Evolutionary conservation across 2,888 invertebrate genomes (phyloP), one percentile per base, ranked within the genome.

Genomic region (Lypha dubia): DNA sequence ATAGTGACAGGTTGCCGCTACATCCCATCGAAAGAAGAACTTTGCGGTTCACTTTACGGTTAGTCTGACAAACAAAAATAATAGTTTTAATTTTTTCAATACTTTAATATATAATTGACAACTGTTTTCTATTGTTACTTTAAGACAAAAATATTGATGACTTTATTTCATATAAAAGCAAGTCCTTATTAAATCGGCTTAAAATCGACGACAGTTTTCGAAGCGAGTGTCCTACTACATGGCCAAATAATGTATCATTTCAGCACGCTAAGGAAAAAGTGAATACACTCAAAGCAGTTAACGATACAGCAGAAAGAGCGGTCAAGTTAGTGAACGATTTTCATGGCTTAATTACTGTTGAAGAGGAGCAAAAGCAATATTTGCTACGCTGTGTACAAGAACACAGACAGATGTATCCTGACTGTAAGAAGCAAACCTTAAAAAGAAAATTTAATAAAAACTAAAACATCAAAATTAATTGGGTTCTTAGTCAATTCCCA

Each of bases 281-380:
- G 5, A 24, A 63, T 22, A 63, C 15, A 22, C 9, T n/a, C 0
- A 28, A n/a, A 28, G 28, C 65, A 46, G 17, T 65, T 32, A 28
- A 65, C n/a, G 46, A 28, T 65, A n/a, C 20, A 3, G 38, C 62
- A n/a, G n/a, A n/a, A n/a, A n/a, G n/a, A 13, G 49, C 41, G 41
- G 62, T 62, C 17, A 41, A 41, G 38, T 28, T 46, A 46, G 8
- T 46, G 13, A 8, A 49, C 11, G 28, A 49, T 28, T 46, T 49
- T 67, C 22, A 41, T 41, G 38, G 22, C 35, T 62, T 22, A 22
- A 62, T 62, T 41, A 32, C 58, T 13, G 32, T 6, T 35, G 32
- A 58, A 35, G n/a, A 58, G 35, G 8, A 58, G 17, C 56, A 56
- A 56, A 56, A 56, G 11, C 56, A 56, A 28, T 56, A 20, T 56